These are phyloP conservation scores for Mayetiola destructor DNA, from an alignment of 2,888 invertebrate genomes.

Conservation along the genomic window DNA sequence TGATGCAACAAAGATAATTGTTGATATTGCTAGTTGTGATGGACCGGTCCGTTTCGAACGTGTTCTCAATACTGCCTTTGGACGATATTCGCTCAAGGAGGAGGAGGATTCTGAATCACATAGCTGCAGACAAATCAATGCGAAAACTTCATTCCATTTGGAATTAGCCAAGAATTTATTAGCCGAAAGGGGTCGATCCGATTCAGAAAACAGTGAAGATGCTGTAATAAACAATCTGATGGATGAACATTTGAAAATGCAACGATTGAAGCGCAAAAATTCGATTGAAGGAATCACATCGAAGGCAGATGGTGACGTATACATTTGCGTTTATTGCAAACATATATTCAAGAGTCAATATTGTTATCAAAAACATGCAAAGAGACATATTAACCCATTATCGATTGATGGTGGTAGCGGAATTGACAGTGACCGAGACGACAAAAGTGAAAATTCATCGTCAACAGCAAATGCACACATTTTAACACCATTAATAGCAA, in stretches of 20 bases:
- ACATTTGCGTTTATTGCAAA: constrained; percentile 59
- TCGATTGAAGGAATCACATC: constrained; percentile 20
- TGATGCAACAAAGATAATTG: constrained; percentile 39
- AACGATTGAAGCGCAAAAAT: constrained; percentile 14
- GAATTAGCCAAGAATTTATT: constrained; percentile 32
- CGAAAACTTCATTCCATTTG: constrained; percentile 33
- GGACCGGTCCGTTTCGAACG: constrained; percentile 78
- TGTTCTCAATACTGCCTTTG: constrained; percentile 71
- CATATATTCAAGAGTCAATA: constrained; percentile 73
- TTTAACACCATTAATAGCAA: constrained; percentile 17
- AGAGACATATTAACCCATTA: constrained; percentile 50
- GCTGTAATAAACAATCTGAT: constrained; percentile 15
- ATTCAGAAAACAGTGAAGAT: constrained; percentile 23
- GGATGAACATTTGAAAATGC: not conserved
- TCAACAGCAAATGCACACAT: constrained; percentile 15
- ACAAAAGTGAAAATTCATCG: constrained; percentile 3
- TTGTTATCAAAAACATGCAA: constrained; percentile 68
- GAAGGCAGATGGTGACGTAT: constrained; percentile 33
- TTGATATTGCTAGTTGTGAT: constrained; percentile 84
- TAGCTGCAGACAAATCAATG: constrained; percentile 31
- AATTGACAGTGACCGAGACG: constrained; percentile 8
- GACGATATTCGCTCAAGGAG: constrained; percentile 21
- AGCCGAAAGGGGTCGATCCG: constrained; percentile 17
- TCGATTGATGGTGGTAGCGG: constrained; percentile 26
- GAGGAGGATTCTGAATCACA: constrained; percentile 35